A percentile compares a stretch with the other conserved stretches of the same genome.
These are phyloP conservation scores for Eolophus roseicapilla DNA, from an alignment of 2,113 vertebrate genomes.

Conservation along the genomic window DNA sequence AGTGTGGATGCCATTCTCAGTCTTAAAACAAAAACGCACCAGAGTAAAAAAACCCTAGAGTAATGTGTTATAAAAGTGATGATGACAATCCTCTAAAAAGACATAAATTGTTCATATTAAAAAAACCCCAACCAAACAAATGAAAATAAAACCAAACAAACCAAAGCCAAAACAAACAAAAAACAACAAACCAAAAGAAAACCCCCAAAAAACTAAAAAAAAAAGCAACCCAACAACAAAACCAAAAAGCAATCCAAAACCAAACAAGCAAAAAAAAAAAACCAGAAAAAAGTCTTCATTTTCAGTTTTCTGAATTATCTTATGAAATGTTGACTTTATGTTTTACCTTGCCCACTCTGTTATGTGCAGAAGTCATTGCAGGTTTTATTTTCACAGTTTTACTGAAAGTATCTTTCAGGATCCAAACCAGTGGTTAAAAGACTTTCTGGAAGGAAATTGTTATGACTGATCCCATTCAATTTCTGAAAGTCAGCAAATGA, in stretches of 20 bases:
- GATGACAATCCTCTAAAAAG: background rate
- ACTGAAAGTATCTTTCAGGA: background rate
- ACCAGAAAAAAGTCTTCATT: accelerated
- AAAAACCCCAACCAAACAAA: background rate
- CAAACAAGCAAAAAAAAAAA: background rate
- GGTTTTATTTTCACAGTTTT: background rate
- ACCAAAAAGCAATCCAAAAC: background rate
- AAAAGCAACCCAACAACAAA: too few relatives aligned
- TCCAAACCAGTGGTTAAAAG: background rate
- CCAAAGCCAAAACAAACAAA: background rate
- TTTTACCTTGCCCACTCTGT: background rate
- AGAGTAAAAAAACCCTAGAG: background rate
- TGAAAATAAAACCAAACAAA: background rate
- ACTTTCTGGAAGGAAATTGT: background rate
- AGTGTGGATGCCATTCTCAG: background rate
- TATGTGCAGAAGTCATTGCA: background rate
- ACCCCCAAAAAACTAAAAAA: background rate
- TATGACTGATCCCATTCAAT: background rate
- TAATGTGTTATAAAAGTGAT: background rate
- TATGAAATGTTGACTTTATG: background rate
- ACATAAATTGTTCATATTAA: background rate
- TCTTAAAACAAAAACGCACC: background rate
- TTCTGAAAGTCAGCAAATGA: background rate
- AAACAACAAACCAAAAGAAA: background rate
- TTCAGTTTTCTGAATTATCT: background rate